Evolutionary conservation across 1,140 invertebrate genomes (phyloP).

Genomic region (Eumaeus atala): DNA sequence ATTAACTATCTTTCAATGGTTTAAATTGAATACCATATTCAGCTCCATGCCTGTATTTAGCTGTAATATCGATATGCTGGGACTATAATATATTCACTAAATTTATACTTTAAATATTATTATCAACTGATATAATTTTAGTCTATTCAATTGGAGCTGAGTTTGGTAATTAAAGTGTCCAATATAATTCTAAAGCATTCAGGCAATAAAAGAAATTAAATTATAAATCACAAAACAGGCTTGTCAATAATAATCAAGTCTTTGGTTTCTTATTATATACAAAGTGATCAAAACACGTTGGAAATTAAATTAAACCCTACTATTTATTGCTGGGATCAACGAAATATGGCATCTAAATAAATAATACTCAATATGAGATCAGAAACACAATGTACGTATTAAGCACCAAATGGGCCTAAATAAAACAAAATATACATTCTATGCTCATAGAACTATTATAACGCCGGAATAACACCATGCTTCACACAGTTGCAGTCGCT

Average conservation of each 20-base stretch:
- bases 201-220: not conserved
- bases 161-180: not conserved
- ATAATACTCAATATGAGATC: slow-evolving; percentile 72
- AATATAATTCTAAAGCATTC: not conserved
- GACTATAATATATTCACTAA: no score
- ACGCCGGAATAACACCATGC: slow-evolving; percentile 26
- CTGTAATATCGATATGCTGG: no score
- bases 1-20: no score
- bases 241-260: slow-evolving; percentile 28
- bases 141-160: not conserved
- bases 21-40: slow-evolving; percentile 13
- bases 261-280: slow-evolving; percentile 70
- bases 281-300: slow-evolving; percentile 36
- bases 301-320: slow-evolving; percentile 48
- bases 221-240: not conserved
- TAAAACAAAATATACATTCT: slow-evolving; percentile 28
- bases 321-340: slow-evolving; percentile 52
- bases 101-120: no score
- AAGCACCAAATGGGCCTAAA: slow-evolving; percentile 55
- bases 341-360: slow-evolving; percentile 70
- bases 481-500: slow-evolving; percentile 38
- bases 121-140: no score
- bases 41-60: slow-evolving; percentile 6
- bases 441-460: slow-evolving; percentile 28
- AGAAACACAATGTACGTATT: slow-evolving; percentile 50